Evolutionary conservation across 2,797 vertebrate genomes (phyloP).

Genomic region (Sebastes itinus): DNA sequence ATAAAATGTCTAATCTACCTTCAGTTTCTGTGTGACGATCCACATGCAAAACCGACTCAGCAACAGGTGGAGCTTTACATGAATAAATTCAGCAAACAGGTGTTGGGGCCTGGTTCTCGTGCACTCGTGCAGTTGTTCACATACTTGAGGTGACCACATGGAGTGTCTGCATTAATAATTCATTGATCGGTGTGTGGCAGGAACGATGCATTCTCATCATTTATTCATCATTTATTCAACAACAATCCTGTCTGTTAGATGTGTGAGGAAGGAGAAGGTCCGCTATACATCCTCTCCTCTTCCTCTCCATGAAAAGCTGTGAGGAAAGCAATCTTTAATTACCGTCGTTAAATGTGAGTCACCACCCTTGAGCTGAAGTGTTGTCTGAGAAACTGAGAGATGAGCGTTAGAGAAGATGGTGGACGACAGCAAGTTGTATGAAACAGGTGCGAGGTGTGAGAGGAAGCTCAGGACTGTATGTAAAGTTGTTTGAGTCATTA

Average conservation of each 20-base stretch:
- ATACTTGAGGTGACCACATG: not conserved
- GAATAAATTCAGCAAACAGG: constrained; percentile 26
- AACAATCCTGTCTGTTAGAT: constrained; percentile 19
- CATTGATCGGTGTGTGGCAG: constrained; percentile 28
- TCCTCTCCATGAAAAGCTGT: not conserved
- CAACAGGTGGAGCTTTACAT: constrained; percentile 36
- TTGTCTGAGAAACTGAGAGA: not conserved
- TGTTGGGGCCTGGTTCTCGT: constrained; percentile 1
- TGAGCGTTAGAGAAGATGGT: not conserved
- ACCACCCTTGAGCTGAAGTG: not conserved
- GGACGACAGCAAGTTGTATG: not conserved
- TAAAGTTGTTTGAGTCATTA: no score
- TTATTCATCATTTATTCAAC: constrained; percentile 53
- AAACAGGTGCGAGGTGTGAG: not conserved
- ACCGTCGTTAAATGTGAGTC: constrained; percentile 17
- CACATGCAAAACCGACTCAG: not conserved
- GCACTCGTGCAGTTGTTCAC: not conserved
- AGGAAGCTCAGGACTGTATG: no score
- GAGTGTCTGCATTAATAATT: constrained; percentile 50
- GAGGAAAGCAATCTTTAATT: not conserved
- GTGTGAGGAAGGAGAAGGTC: not conserved
- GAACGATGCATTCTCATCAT: constrained; percentile 26
- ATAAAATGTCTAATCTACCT: not conserved
- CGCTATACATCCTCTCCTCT: not conserved
- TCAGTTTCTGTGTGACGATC: not conserved